Evolutionary conservation across 2,113 vertebrate genomes (phyloP), one percentile per base, ranked within the genome.

Genomic region (Platysternon megacephalum): DNA sequence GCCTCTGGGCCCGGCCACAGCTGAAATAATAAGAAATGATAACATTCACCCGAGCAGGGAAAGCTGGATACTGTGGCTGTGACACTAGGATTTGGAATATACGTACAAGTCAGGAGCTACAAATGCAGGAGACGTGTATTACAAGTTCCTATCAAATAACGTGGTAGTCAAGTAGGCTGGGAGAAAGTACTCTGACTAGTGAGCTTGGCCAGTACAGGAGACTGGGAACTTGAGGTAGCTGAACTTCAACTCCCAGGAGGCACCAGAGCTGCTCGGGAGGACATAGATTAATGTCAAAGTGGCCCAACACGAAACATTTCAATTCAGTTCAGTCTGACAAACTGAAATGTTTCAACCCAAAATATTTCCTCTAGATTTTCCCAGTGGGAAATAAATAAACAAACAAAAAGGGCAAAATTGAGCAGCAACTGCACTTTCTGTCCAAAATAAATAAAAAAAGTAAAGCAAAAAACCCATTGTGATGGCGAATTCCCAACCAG

Each of bases 381-480:
- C 11, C 35, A 17, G 5, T 39, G 46, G 56, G 55, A 35, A 95
- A n/a, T 2, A 29, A 13, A 19, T 68, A 53, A 53, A 53, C 21
- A 22, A 53, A 21, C 10, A 21, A 39, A 39, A 39, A 39, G 65
- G 9, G 16, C 65, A 22, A 39, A 10, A 19, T 19, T 10, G n/a
- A 72, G 8, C 24, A 49, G 87, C 52, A 2, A 52, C 12, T 76
- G 79, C 1, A 3, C 83, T 94, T 85, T 8, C 48, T 68, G 19
- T 72, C 65, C 56, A 29, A 61, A 53, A 53, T 68, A 80, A 32
- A 32, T 9, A n/a, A 80, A 82, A 91, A 39, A 2, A 78, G 53
- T 5, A 8, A 42, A 0, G 3, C 12, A 48, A 79, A 52, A 93
- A 39, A 8, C 28, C 35, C 6, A 0, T 11, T 84, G 42, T 10